Percentiles rank a stretch among this genome's conserved stretches.
phyloP scores from a whole-genome alignment of 35 echinoderm and acorn worm genomes.

The Heliocidaris tuberculata region DNA sequence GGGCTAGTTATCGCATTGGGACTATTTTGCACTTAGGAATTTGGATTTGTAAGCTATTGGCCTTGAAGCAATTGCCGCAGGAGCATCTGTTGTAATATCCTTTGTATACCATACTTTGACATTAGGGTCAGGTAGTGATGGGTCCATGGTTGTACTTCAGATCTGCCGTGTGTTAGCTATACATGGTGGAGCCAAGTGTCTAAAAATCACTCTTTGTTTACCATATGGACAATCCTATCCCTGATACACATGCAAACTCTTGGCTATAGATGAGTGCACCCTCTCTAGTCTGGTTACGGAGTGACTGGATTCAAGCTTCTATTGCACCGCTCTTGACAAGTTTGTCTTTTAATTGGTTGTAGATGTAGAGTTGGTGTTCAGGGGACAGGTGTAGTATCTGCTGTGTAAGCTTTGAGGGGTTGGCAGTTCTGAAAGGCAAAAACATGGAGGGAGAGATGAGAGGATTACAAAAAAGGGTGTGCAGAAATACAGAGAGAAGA shows the following conservation, averaged over 20 bases:
- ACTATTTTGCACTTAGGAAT: no score
- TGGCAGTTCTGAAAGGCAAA: constrained; percentile 72
- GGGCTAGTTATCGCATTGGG: no score
- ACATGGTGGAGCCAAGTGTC: no score
- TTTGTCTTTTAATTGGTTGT: constrained; percentile 55
- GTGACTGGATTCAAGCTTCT: neutral
- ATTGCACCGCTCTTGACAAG: constrained; percentile 52
- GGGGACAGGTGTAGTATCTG: constrained; percentile 74
- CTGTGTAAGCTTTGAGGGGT: constrained; percentile 78
- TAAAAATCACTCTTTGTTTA: no score
- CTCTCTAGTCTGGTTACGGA: neutral
- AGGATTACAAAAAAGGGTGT: neutral
- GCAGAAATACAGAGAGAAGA: neutral
- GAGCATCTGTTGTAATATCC: no score
- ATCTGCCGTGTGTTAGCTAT: no score
- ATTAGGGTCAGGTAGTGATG: no score
- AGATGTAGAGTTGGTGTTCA: constrained; percentile 80
- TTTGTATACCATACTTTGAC: no score
- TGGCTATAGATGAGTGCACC: neutral
- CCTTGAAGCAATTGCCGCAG: no score
- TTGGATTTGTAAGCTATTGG: no score
- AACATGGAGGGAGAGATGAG: neutral
- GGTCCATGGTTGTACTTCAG: no score
- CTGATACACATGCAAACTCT: neutral
- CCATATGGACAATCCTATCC: no score